phyloP scores from a whole-genome alignment of 2,113 vertebrate genomes.

The Uria aalge region DNA sequence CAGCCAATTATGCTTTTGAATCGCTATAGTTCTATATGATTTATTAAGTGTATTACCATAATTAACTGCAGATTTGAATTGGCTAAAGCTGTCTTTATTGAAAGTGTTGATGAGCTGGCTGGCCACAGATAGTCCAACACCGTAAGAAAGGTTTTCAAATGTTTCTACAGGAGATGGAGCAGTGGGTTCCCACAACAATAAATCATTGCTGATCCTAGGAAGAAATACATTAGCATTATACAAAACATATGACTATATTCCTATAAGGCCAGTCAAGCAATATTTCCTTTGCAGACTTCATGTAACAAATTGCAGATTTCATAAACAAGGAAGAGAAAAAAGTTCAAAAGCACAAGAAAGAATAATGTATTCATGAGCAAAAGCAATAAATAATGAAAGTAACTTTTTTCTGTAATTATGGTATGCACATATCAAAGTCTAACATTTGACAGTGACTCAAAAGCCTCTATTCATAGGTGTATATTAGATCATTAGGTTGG shows the following conservation, averaged over 20 bases:
- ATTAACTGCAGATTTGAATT: constrained; percentile 86
- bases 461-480: background rate
- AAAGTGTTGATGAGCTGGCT: constrained; percentile 96
- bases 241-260: background rate
- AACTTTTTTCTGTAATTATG: background rate
- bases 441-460: background rate
- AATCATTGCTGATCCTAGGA: constrained; percentile 93
- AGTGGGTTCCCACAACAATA: constrained; percentile 95
- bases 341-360: background rate
- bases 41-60: constrained; percentile 81
- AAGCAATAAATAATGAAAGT: background rate
- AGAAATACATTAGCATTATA: constrained; percentile 12
- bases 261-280: background rate
- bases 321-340: background rate
- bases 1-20: background rate
- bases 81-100: constrained; percentile 91
- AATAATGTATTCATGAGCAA: background rate
- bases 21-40: background rate
- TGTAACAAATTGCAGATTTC: background rate
- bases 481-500: background rate
- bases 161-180: constrained; percentile 98
- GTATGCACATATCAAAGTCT: background rate
- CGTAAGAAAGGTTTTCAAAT: constrained; percentile 92
- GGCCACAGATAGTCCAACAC: constrained; percentile 93
- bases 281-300: background rate